Conservation (phyloP, 2,113 vertebrate genomes). For the Taxidea taxus region DNA sequence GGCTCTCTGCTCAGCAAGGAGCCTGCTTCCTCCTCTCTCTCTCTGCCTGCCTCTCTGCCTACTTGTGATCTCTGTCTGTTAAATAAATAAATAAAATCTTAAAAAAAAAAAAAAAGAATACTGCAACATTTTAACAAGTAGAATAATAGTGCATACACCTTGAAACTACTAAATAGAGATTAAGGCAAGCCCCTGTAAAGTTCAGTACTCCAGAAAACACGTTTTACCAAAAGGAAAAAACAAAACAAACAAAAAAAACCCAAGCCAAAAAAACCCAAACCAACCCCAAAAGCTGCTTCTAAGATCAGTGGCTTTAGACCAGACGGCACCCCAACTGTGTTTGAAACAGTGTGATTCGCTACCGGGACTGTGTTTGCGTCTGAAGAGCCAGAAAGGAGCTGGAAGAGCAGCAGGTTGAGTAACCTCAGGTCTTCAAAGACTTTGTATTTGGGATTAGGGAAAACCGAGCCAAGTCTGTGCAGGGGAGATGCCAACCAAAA, state of each 20-base stretch:
- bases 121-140: conserved; percentile 67
- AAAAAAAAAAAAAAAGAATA: too few relatives aligned
- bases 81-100: too few relatives aligned
- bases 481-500: too few relatives aligned
- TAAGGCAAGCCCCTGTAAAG: conserved; percentile 75
- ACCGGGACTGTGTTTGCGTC: not conserved
- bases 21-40: too few relatives aligned
- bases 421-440: not conserved
- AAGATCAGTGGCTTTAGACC: conserved; percentile 51
- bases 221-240: not conserved
- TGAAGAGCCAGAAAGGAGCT: conserved; percentile 23
- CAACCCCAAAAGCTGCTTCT: not conserved
- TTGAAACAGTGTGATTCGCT: not conserved
- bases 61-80: too few relatives aligned
- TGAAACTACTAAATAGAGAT: conserved; percentile 69
- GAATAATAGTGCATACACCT: conserved; percentile 59
- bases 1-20: too few relatives aligned
- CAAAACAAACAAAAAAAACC: too few relatives aligned
- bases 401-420: not conserved
- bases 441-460: not conserved
- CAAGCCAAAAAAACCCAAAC: too few relatives aligned
- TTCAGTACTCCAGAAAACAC: conserved; percentile 57
- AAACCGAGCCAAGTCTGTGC: not conserved
- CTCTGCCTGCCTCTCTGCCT: too few relatives aligned
- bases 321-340: conserved; percentile 18